Evolutionary conservation across 2,113 vertebrate genomes (phyloP).

Genomic region (Ivindomyrus marchei): DNA sequence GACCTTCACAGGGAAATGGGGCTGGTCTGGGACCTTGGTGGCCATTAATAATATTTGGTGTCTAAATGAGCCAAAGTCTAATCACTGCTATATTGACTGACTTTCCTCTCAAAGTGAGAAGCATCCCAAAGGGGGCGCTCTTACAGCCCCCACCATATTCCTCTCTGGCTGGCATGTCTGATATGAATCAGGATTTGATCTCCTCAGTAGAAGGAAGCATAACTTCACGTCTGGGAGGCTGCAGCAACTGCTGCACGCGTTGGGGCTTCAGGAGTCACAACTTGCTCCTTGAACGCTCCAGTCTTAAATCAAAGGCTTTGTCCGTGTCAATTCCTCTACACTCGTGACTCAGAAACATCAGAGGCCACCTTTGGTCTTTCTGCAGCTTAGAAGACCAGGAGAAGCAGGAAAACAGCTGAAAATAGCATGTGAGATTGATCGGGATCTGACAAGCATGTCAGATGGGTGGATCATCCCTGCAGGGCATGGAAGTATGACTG

Average conservation of each 20-base stretch:
- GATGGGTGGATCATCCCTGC: neutral
- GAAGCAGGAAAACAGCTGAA: neutral
- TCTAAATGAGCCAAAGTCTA: neutral
- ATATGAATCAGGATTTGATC: slow-evolving; percentile 15
- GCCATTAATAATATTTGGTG: slow-evolving; percentile 11
- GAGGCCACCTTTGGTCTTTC: neutral
- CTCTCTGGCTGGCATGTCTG: neutral
- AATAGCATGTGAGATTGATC: neutral
- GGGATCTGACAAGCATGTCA: neutral
- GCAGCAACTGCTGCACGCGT: neutral
- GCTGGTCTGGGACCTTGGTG: neutral
- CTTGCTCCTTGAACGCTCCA: neutral
- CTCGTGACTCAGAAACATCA: neutral
- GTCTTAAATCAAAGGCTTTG: neutral
- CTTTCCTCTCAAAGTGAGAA: neutral
- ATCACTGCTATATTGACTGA: neutral
- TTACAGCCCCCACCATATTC: neutral
- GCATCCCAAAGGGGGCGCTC: slow-evolving; percentile 5
- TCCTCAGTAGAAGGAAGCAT: neutral
- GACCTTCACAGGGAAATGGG: neutral
- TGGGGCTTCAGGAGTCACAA: neutral
- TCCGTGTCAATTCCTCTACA: neutral
- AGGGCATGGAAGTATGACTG: neutral
- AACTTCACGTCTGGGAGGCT: slow-evolving; percentile 1
- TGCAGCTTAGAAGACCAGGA: neutral